Evolutionary conservation across 1,140 invertebrate genomes (phyloP).

Genomic region (Pissodes strobi): DNA sequence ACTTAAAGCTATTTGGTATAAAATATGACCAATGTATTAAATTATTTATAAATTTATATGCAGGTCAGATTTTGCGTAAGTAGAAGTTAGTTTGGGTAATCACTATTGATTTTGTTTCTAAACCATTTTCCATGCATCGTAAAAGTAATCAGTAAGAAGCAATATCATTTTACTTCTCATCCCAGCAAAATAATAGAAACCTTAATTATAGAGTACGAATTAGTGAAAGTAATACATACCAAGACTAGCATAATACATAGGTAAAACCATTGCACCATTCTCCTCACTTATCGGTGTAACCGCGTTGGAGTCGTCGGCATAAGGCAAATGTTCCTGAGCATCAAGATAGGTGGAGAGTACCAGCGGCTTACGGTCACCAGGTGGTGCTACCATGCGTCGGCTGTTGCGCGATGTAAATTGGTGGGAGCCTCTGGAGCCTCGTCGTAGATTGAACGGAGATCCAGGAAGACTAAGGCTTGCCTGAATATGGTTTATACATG

Average conservation of each 20-base stretch:
- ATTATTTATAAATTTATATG: too few species aligned
- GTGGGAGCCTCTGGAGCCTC: constrained; percentile 87
- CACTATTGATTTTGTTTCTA: too few species aligned
- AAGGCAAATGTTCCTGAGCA: constrained; percentile 94
- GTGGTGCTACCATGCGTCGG: constrained; percentile 64
- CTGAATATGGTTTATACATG: constrained; percentile 64
- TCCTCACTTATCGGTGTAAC: constrained; percentile 98
- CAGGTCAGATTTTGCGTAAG: too few species aligned
- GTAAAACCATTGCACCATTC: constrained; percentile 91
- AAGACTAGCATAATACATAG: constrained; percentile 82
- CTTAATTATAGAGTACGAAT: constrained; percentile 10
- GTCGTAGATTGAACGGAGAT: constrained; percentile 90
- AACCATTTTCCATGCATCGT: not conserved
- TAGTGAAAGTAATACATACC: constrained; percentile 58
- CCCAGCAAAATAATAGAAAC: not conserved
- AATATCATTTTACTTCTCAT: not conserved
- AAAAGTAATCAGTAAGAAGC: not conserved
- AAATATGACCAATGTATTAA: too few species aligned
- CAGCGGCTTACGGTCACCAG: constrained; percentile 88
- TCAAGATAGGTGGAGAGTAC: constrained; percentile 94
- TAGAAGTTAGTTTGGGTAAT: too few species aligned
- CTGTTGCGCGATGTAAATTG: constrained; percentile 89
- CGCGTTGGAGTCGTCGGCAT: constrained; percentile 95
- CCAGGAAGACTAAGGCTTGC: constrained; percentile 94
- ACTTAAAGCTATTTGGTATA: too few species aligned